A percentile compares a stretch with the other conserved stretches of the same genome.
Conservation (phyloP, 2,888 invertebrate genomes). For the Ophonus ardosiacus region DNA sequence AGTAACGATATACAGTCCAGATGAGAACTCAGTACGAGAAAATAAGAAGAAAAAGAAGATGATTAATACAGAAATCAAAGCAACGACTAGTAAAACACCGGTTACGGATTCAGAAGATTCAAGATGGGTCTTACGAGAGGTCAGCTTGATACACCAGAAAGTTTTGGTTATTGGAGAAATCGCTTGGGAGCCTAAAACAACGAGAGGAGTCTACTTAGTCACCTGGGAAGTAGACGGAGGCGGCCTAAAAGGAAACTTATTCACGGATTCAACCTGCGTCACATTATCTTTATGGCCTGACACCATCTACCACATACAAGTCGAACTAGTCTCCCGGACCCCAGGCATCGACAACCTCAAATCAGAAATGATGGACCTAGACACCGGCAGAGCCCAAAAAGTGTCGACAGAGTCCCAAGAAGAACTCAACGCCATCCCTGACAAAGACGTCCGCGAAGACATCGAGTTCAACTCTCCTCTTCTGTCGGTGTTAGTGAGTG, state of each 20-base stretch:
- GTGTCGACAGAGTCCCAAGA: constrained; percentile 82
- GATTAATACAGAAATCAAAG: constrained; percentile 77
- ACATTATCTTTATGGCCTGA: constrained; percentile 89
- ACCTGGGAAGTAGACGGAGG: constrained; percentile 92
- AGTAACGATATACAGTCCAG: constrained; percentile 84
- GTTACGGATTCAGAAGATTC: constrained; percentile 76
- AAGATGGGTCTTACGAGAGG: constrained; percentile 82
- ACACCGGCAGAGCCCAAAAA: constrained; percentile 81
- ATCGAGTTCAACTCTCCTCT: constrained; percentile 77
- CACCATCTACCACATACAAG: constrained; percentile 89
- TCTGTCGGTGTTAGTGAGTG: constrained; percentile 81
- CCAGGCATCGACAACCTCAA: constrained; percentile 81
- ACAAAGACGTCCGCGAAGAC: constrained; percentile 71
- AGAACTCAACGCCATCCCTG: constrained; percentile 79
- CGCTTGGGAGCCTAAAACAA: constrained; percentile 84
- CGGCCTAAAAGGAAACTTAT: constrained; percentile 88
- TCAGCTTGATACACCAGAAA: constrained; percentile 85
- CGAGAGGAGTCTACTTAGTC: constrained; percentile 85
- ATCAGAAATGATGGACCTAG: constrained; percentile 82
- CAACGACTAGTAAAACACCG: constrained; percentile 76
- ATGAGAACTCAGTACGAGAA: constrained; percentile 78
- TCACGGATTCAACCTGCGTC: constrained; percentile 88
- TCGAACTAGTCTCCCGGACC: constrained; percentile 81
- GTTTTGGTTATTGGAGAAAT: constrained; percentile 85
- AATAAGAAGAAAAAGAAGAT: constrained; percentile 75